Base-by-base conservation (phyloP, 2,888 invertebrate species). In the Danaus chrysippus region DNA sequence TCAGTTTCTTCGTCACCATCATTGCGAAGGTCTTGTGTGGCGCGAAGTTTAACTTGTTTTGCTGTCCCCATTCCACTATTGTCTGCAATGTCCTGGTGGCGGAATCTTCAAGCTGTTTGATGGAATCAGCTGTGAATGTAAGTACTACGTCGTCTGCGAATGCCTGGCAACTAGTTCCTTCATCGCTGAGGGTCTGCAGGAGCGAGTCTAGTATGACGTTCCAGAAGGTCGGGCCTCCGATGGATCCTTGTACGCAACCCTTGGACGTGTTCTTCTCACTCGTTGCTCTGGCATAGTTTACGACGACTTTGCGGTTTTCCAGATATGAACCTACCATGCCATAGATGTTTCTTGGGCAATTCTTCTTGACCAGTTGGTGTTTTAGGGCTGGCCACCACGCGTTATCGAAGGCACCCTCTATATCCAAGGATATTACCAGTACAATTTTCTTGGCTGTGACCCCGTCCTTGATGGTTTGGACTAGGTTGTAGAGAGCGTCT, bases 51-150 rank as follows among this genome's bases (percentile, higher is more conserved):
- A 65, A 54, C 15, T 65, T 67, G 15, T 65, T 63, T 44, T 15
- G 9, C 1, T 12, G 10, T 12, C 68, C 66, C 66, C 68, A 69
- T 0, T 42, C n/a, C 55, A 0, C 68, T 43, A 19, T 68, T 65
- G 41, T 68, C 68, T 0, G 68, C 70, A 17, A 65, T 68, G 0
- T 66, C 68, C 19, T 70, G 68, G 61, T n/a, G n/a, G n/a, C n/a
- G n/a, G n/a, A n/a, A n/a, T n/a, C n/a, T n/a, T n/a, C n/a, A n/a
- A n/a, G n/a, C n/a, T n/a, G n/a, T n/a, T n/a, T n/a, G n/a, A n/a
- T n/a, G n/a, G n/a, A n/a, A n/a, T n/a, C n/a, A n/a, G n/a, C n/a
- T n/a, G n/a, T n/a, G n/a, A n/a, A n/a, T n/a, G n/a, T n/a, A n/a
- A n/a, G n/a, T n/a, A n/a, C n/a, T n/a, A n/a, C n/a, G n/a, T n/a